Percentiles rank a stretch among this genome's conserved stretches.
Conservation (phyloP, 2,113 vertebrate species). For the Urocitellus parryii region DNA sequence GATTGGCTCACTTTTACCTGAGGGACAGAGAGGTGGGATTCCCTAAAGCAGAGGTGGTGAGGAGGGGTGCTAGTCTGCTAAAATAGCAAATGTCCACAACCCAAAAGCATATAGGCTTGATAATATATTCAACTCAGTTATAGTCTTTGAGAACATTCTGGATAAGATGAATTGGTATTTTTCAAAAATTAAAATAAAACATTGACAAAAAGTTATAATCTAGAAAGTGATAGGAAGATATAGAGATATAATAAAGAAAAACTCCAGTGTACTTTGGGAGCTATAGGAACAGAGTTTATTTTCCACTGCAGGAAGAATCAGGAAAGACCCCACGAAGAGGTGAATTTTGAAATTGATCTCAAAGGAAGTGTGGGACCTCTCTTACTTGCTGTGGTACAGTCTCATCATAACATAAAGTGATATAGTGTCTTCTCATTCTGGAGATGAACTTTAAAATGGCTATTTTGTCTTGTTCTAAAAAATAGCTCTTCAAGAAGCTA, state of each 20-base stretch:
- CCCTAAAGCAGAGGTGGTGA: neutral
- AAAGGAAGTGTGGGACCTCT: neutral
- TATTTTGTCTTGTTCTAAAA: conserved; percentile 62
- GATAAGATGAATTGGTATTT: neutral
- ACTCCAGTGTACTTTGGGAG: neutral
- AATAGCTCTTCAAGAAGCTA: neutral
- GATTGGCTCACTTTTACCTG: neutral
- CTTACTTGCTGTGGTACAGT: neutral
- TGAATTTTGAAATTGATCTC: neutral
- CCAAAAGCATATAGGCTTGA: neutral
- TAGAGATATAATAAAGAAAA: neutral
- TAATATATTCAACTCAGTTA: neutral
- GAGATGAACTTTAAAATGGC: conserved; percentile 64
- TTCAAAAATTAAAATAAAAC: neutral
- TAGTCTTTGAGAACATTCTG: neutral
- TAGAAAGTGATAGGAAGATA: neutral
- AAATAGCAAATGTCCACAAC: neutral
- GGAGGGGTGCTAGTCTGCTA: neutral
- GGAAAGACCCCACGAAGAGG: neutral
- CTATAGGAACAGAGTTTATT: neutral
- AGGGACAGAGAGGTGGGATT: neutral
- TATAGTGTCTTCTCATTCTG: neutral
- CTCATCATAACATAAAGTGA: neutral
- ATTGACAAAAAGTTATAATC: neutral
- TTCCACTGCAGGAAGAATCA: neutral